A percentile compares a stretch with the other conserved stretches of the same genome.
Conservation (phyloP, 2,113 vertebrate species). For the Papio anubis region DNA sequence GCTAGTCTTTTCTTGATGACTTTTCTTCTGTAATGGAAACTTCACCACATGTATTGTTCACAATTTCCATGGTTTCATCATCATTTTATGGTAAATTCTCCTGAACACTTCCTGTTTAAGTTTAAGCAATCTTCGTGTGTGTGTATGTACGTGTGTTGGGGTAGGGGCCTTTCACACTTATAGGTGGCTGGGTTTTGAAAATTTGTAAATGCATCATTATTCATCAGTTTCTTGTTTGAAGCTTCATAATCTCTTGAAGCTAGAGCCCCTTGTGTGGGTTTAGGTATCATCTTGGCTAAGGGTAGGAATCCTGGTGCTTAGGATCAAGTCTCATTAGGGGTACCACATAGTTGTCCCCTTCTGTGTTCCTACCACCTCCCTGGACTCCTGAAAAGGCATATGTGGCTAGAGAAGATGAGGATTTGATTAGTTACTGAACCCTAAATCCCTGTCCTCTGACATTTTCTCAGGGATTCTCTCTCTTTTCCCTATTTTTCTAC, state of each 20-base stretch:
- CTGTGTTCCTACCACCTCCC: no score
- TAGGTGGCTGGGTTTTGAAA: background rate
- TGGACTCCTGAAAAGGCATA: background rate
- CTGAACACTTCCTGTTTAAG: background rate
- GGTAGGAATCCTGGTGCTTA: background rate
- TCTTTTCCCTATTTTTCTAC: background rate
- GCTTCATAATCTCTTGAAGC: background rate
- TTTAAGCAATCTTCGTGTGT: background rate
- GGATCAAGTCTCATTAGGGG: background rate
- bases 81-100: background rate
- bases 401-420: fast-evolving
- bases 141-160: background rate
- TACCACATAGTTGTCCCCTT: background rate
- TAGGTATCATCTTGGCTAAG: background rate
- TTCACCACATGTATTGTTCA: background rate
- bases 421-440: background rate
- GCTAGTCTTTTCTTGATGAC: background rate
- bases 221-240: background rate
- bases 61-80: constrained; percentile 49
- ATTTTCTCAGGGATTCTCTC: background rate
- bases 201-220: background rate
- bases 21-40: constrained; percentile 38
- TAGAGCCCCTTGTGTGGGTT: background rate
- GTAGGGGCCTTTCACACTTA: background rate
- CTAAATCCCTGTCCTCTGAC: background rate